A percentile compares a stretch with the other conserved stretches of the same genome.
phyloP scores from a whole-genome alignment of 2,797 vertebrate species.

The Microctenopoma lineatum region DNA sequence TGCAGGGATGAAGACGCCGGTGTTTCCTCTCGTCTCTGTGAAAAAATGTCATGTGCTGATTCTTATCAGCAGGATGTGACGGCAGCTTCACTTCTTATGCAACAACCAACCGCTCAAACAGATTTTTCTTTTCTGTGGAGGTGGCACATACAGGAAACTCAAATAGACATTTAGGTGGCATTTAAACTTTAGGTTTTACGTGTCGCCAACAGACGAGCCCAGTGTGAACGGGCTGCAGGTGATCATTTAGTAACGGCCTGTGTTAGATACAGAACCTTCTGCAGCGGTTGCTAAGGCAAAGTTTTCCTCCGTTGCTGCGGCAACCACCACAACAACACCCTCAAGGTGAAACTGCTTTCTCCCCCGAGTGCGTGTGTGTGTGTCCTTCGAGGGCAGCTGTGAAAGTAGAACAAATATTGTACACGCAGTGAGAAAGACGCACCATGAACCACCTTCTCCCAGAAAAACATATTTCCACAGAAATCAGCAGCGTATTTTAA shows the following conservation, averaged over 20 bases:
- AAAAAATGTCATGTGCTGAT: neutral
- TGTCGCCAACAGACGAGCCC: too few relatives aligned
- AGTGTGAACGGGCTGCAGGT: neutral
- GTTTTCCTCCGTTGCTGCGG: conserved; percentile 42
- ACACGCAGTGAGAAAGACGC: neutral
- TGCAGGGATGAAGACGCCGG: neutral
- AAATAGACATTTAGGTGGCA: too few relatives aligned
- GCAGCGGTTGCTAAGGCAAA: conserved; percentile 34
- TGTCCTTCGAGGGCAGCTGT: conserved; percentile 21
- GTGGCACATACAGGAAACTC: too few relatives aligned
- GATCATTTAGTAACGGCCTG: neutral
- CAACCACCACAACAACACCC: conserved; percentile 52
- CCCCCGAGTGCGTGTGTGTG: neutral
- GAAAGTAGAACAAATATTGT: conserved; percentile 42
- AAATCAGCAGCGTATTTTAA: too few relatives aligned
- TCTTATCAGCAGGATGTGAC: neutral
- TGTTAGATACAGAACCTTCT: neutral
- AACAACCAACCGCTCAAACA: too few relatives aligned
- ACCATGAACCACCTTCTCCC: neutral
- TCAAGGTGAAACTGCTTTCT: conserved; percentile 44
- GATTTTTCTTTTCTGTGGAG: too few relatives aligned
- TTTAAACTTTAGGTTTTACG: too few relatives aligned
- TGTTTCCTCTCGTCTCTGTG: neutral
- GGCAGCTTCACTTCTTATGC: too few relatives aligned
- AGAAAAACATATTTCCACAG: neutral